Evolutionary conservation across 1,140 invertebrate genomes (phyloP).

Genomic region (Cotesia chilonis): DNA sequence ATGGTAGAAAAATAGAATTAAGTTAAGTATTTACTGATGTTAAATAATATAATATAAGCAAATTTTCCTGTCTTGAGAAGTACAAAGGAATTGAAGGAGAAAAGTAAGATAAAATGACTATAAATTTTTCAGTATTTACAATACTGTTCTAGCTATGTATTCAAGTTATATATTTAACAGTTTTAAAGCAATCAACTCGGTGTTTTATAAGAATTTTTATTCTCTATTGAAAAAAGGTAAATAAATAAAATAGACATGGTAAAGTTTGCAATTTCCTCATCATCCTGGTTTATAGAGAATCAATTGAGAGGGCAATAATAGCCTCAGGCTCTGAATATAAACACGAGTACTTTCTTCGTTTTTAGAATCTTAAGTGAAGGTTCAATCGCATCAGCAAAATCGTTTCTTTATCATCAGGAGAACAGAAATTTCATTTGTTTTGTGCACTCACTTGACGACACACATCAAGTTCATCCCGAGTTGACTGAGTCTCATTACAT

Average conservation of each 20-base stretch:
- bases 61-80: too few species aligned
- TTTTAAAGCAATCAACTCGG: too few species aligned
- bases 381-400: slow-evolving; percentile 14
- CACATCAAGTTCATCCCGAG: neutral
- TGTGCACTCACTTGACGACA: slow-evolving; percentile 8
- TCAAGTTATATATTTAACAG: too few species aligned
- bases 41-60: too few species aligned
- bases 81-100: too few species aligned
- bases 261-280: neutral
- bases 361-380: slow-evolving; percentile 8
- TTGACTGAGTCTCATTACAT: neutral
- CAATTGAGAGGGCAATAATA: slow-evolving; percentile 11
- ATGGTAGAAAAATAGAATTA: too few species aligned
- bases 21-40: too few species aligned
- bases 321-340: slow-evolving; percentile 16
- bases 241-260: slow-evolving; percentile 5
- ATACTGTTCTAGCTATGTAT: too few species aligned
- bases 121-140: too few species aligned
- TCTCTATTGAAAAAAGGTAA: neutral
- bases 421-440: slow-evolving; percentile 9
- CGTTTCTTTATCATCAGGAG: neutral
- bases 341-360: neutral
- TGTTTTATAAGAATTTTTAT: too few species aligned
- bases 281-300: slow-evolving; percentile 5
- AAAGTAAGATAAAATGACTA: too few species aligned